These are phyloP conservation scores for Thunnus thynnus DNA, from an alignment of 2,113 vertebrate genomes.

Conservation along the genomic window DNA sequence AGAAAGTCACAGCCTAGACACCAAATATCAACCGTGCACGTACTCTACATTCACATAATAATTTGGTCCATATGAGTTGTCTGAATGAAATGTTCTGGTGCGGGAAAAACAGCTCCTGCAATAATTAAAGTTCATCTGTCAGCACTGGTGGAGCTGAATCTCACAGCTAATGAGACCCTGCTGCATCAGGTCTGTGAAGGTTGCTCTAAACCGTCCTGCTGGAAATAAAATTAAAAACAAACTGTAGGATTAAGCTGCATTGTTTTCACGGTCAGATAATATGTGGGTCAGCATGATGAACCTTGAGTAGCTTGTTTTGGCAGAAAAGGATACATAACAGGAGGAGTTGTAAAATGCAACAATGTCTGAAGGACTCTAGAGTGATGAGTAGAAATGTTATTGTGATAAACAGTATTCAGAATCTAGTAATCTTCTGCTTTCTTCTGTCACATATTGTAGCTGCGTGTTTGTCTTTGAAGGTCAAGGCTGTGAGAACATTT, in stretches of 20 bases:
- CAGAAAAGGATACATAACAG: constrained; percentile 1
- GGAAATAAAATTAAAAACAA: constrained; percentile 9
- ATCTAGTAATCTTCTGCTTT: constrained; percentile 14
- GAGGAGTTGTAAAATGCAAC: neutral
- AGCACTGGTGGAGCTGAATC: constrained; percentile 36
- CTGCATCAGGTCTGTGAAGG: constrained; percentile 46
- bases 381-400: neutral
- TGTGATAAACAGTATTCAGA: constrained; percentile 21
- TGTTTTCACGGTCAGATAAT: constrained; percentile 29
- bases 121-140: constrained; percentile 59
- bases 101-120: constrained; percentile 26
- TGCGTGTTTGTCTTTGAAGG: constrained; percentile 56
- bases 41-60: constrained; percentile 6
- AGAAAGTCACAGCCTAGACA: constrained; percentile 28
- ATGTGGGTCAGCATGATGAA: constrained; percentile 42
- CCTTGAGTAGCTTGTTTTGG: constrained; percentile 6
- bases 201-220: constrained; percentile 17
- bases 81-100: constrained; percentile 14
- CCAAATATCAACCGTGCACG: constrained; percentile 4
- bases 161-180: constrained; percentile 50
- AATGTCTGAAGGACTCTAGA: constrained; percentile 15
- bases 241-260: constrained; percentile 36
- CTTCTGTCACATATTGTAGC: constrained; percentile 20
- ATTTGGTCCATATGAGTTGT: constrained; percentile 1
- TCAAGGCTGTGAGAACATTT: constrained; percentile 38